These are phyloP conservation scores for Clusia tigrina DNA, from an alignment of 2,888 invertebrate genomes.

Conservation along the genomic window DNA sequence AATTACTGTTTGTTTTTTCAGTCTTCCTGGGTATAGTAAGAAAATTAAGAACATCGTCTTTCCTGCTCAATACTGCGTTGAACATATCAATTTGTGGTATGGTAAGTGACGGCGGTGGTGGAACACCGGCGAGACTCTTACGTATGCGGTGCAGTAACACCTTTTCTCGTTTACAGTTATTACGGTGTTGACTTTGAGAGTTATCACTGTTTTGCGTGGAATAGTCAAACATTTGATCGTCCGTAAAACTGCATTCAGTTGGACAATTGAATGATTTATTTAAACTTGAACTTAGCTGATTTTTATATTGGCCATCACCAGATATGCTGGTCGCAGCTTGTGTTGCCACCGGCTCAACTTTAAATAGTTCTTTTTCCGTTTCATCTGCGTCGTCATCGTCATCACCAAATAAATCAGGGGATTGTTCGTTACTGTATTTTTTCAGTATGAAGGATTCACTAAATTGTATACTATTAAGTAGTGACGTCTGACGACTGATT, in stretches of 20 bases:
- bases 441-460: slow-evolving; percentile 45
- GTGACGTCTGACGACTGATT: slow-evolving; percentile 16
- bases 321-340: slow-evolving; percentile 37
- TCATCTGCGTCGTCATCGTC: slow-evolving; percentile 66
- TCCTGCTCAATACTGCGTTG: slow-evolving; percentile 71
- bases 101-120: slow-evolving; percentile 80
- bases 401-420: slow-evolving; percentile 75
- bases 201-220: slow-evolving; percentile 37
- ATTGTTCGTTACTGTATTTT: slow-evolving; percentile 61
- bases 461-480: slow-evolving; percentile 34
- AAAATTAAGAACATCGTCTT: slow-evolving; percentile 65
- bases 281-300: neutral
- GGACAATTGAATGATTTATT: slow-evolving; percentile 48
- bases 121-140: slow-evolving; percentile 73
- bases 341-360: slow-evolving; percentile 25
- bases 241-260: slow-evolving; percentile 54
- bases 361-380: slow-evolving; percentile 31
- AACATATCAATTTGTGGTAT: slow-evolving; percentile 72
- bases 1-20: neutral
- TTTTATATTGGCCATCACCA: slow-evolving; percentile 43
- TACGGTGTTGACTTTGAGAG: slow-evolving; percentile 38
- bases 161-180: slow-evolving; percentile 54
- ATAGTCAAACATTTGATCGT: slow-evolving; percentile 49
- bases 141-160: slow-evolving; percentile 64
- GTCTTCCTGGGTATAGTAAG: slow-evolving; percentile 22